phyloP scores from a whole-genome alignment of 2,113 vertebrate genomes.

The Chunga burmeisteri region DNA sequence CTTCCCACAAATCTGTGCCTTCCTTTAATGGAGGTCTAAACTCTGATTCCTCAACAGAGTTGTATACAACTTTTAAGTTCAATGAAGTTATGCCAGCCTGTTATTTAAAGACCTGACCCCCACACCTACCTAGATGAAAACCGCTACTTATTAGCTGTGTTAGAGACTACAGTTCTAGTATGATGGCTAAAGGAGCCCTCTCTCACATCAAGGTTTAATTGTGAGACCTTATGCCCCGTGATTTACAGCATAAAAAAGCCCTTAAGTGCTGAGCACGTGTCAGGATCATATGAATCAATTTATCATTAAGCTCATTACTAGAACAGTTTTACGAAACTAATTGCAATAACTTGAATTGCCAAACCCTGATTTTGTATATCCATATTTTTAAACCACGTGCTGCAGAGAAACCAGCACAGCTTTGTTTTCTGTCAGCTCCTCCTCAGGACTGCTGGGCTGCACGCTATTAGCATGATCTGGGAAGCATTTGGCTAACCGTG shows the following conservation, averaged over 20 bases:
- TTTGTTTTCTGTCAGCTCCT: background rate
- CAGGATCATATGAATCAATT: background rate
- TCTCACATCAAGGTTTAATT: background rate
- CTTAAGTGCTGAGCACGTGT: fast-evolving
- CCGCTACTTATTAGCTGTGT: background rate
- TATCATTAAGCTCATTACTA: background rate
- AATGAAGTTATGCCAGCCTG: background rate
- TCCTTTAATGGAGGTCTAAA: background rate
- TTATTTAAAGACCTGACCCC: background rate
- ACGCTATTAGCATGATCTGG: background rate
- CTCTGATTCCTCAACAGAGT: background rate
- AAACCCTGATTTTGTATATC: background rate
- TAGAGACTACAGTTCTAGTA: background rate
- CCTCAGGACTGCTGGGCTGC: background rate
- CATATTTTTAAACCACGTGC: background rate
- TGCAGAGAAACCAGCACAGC: background rate
- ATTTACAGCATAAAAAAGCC: background rate
- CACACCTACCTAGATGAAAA: background rate
- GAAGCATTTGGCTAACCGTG: background rate
- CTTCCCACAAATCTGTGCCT: background rate
- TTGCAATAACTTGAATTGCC: background rate
- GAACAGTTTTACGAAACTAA: background rate
- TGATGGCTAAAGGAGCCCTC: background rate
- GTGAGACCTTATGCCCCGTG: background rate
- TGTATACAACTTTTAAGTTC: background rate